Conservation (phyloP, 2,113 vertebrate species). For the Glaucidium brasilianum region DNA sequence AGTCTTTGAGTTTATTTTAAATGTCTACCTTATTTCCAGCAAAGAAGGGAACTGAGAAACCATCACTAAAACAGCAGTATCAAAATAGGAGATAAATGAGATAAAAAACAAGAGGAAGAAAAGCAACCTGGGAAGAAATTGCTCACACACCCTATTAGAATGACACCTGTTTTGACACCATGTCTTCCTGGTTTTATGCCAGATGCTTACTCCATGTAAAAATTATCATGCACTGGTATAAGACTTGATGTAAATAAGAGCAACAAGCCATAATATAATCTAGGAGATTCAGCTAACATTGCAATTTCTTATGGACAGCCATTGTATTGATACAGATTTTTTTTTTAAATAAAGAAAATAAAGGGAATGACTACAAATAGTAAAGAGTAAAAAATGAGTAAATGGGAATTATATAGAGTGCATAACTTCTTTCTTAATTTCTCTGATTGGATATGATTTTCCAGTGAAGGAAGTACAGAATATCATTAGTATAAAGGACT, state of each 20-base stretch:
- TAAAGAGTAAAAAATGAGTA: background rate
- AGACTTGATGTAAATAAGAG: background rate
- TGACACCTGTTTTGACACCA: background rate
- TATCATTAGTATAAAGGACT: background rate
- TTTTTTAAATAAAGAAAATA: background rate
- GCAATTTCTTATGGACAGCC: background rate
- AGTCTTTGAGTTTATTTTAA: background rate
- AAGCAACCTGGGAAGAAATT: background rate
- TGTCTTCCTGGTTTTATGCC: background rate
- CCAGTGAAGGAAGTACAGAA: background rate
- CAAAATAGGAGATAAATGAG: background rate
- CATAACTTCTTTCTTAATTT: background rate
- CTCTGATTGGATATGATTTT: background rate
- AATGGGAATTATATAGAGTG: background rate
- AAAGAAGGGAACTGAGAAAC: background rate
- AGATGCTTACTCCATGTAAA: background rate
- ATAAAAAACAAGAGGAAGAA: background rate
- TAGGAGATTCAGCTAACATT: background rate
- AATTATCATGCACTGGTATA: background rate
- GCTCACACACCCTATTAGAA: background rate
- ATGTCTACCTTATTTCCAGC: background rate
- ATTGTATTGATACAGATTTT: background rate
- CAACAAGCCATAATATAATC: background rate
- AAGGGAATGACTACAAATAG: background rate
- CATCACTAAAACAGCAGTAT: background rate